Conservation (phyloP, 2,113 vertebrate genomes). For the Menidia beryllina region DNA sequence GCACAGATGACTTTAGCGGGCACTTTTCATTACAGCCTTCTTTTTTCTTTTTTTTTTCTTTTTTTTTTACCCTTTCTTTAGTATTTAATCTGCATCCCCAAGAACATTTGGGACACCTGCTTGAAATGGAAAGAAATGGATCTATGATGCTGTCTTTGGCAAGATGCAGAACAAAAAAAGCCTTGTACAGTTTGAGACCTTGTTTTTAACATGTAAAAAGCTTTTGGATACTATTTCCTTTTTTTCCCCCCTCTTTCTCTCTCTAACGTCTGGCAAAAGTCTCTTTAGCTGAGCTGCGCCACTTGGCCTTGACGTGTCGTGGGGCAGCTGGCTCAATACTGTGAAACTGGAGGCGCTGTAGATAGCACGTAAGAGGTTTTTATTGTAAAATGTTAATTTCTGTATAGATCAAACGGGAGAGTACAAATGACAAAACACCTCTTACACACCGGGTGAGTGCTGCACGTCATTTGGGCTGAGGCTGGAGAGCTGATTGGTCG, state of each 20-base stretch:
- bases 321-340: slow-evolving; percentile 80
- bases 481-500: slow-evolving; percentile 46
- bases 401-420: slow-evolving; percentile 79
- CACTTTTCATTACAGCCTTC: slow-evolving; percentile 59
- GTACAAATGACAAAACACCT: slow-evolving; percentile 71
- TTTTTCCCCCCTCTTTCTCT: slow-evolving; percentile 15
- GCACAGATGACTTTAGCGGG: slow-evolving; percentile 70
- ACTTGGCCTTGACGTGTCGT: slow-evolving; percentile 44
- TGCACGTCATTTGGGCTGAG: slow-evolving; percentile 58
- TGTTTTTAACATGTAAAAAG: slow-evolving; percentile 79
- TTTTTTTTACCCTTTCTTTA: slow-evolving; percentile 31
- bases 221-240: slow-evolving; percentile 70
- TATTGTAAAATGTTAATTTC: slow-evolving; percentile 80
- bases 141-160: slow-evolving; percentile 67
- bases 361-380: slow-evolving; percentile 79
- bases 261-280: slow-evolving; percentile 69
- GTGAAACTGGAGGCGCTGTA: slow-evolving; percentile 86
- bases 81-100: slow-evolving; percentile 71
- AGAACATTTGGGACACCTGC: slow-evolving; percentile 57
- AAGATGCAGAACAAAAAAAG: slow-evolving; percentile 78
- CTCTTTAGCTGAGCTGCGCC: slow-evolving; percentile 75
- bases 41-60: slow-evolving; percentile 26
- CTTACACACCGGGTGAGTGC: slow-evolving; percentile 57
- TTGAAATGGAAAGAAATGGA: slow-evolving; percentile 68
- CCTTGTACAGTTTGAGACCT: slow-evolving; percentile 80